Conservation (phyloP, 2,797 vertebrate genomes). For the Yasuhikotakia modesta region DNA sequence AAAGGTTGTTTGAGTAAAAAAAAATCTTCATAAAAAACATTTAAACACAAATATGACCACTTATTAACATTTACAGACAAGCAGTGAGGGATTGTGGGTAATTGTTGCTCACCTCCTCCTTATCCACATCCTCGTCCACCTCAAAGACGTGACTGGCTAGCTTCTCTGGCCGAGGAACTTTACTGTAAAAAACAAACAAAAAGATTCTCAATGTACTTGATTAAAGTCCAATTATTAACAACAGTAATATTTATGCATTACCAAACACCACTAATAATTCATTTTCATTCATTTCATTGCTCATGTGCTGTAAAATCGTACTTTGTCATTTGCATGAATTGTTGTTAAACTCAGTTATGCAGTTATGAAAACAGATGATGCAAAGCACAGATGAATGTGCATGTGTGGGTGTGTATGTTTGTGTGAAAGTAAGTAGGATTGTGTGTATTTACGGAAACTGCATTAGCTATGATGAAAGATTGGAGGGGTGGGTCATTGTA, state of each 20-base stretch:
- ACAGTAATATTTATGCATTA: too few species aligned
- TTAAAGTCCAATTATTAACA: too few species aligned
- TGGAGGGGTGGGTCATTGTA: background rate
- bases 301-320: background rate
- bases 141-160: slow-evolving; percentile 93
- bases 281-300: background rate
- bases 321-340: too few species aligned
- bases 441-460: background rate
- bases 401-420: background rate
- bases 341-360: background rate
- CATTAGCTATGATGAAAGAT: slow-evolving; percentile 18
- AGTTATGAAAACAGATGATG: background rate
- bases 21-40: too few species aligned
- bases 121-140: slow-evolving; percentile 97
- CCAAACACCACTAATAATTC: background rate
- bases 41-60: too few species aligned
- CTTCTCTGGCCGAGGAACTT: slow-evolving; percentile 86
- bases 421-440: background rate
- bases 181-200: slow-evolving; percentile 76
- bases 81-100: background rate
- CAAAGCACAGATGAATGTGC: background rate
- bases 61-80: background rate
- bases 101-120: slow-evolving; percentile 85
- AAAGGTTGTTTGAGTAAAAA: too few species aligned
- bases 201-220: background rate